A percentile compares a stretch with the other conserved stretches of the same genome.
Conservation (phyloP, 2,113 vertebrate genomes). For the Oenanthe melanoleuca region DNA sequence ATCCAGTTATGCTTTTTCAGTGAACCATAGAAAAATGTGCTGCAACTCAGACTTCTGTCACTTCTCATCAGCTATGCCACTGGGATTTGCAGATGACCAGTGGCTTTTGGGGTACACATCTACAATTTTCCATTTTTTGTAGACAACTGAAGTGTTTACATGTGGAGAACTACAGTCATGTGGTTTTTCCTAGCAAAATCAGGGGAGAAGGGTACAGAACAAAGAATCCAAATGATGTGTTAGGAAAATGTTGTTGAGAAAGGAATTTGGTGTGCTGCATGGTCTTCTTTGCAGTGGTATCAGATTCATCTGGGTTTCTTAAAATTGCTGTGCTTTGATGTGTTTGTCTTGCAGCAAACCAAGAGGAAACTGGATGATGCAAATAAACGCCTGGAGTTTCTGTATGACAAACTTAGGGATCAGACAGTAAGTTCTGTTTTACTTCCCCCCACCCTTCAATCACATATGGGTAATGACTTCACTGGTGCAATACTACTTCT, state of each 20-base stretch:
- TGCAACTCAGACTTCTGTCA: neutral
- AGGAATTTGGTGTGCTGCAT: neutral
- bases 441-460: neutral
- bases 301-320: neutral
- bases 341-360: constrained; percentile 86
- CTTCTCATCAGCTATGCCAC: neutral
- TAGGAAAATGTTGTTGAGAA: neutral
- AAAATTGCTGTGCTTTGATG: neutral
- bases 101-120: neutral
- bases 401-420: constrained; percentile 96
- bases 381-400: constrained; percentile 91
- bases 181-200: neutral
- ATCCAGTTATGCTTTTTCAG: neutral
- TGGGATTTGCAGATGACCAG: neutral
- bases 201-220: neutral
- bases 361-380: constrained; percentile 98
- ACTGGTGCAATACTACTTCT: neutral
- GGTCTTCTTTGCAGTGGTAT: neutral
- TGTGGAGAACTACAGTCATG: neutral
- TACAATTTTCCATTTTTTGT: neutral
- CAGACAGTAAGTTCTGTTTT: constrained; percentile 84
- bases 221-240: neutral
- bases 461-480: neutral
- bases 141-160: fast-evolving
- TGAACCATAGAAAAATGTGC: fast-evolving